Evolutionary conservation across 1,140 invertebrate genomes (phyloP).

Genomic region (Trichonephila inaurata): DNA sequence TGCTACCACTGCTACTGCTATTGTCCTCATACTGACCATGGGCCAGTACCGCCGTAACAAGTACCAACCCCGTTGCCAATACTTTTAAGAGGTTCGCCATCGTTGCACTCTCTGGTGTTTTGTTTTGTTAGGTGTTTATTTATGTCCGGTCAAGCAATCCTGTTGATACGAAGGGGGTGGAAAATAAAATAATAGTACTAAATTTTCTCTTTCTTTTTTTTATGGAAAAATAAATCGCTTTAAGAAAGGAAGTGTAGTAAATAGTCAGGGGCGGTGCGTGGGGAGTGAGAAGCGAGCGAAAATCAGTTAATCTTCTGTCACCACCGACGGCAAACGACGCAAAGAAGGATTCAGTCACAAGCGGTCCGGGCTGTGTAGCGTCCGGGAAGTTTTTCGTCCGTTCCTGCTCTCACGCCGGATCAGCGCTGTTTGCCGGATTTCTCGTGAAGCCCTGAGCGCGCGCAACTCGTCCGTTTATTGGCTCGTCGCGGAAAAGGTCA

Average conservation of each 20-base stretch:
- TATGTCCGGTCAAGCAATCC: neutral
- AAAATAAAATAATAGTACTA: neutral
- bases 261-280: neutral
- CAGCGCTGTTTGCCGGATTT: conserved; percentile 69
- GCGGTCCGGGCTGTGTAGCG: conserved; percentile 25
- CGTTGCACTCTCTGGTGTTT: neutral
- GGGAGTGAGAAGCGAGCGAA: neutral
- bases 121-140: neutral
- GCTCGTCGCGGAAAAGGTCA: conserved; percentile 69
- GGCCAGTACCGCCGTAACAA: neutral
- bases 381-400: conserved; percentile 58
- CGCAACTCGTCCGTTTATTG: conserved; percentile 57
- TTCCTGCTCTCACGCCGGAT: conserved; percentile 69
- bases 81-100: conserved; percentile 16
- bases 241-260: neutral
- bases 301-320: neutral
- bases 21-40: conserved; percentile 22
- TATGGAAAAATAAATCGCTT: neutral
- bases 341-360: conserved; percentile 10
- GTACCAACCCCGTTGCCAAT: neutral
- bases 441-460: conserved; percentile 34
- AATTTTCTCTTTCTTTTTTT: neutral
- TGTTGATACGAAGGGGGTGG: neutral
- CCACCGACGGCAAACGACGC: neutral
- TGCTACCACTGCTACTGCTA: neutral